These are phyloP conservation scores for Daboia siamensis DNA, from an alignment of 2,113 vertebrate species.

Conservation along the genomic window DNA sequence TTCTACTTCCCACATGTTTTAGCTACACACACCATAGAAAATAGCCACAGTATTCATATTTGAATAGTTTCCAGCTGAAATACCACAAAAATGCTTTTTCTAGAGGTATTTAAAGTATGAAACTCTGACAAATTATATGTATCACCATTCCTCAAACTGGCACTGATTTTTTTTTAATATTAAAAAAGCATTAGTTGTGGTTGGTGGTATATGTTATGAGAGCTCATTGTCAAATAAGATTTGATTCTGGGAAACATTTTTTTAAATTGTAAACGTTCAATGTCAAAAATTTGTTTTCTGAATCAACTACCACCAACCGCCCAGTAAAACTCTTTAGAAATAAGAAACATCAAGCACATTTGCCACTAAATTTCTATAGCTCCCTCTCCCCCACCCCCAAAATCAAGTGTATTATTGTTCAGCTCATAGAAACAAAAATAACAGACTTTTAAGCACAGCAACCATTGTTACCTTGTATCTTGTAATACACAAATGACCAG, in stretches of 20 bases:
- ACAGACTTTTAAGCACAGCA: neutral
- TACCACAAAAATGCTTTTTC: conserved; percentile 73
- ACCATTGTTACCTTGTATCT: neutral
- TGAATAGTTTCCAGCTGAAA: conserved; percentile 71
- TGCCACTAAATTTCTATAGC: neutral
- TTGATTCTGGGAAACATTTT: conserved; percentile 14
- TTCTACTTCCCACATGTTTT: conserved; percentile 53
- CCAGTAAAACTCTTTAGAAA: neutral
- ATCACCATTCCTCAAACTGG: conserved; percentile 52
- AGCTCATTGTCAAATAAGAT: conserved; percentile 14
- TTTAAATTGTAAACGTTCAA: neutral
- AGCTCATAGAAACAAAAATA: neutral
- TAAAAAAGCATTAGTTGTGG: conserved; percentile 20
- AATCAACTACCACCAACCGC: neutral
- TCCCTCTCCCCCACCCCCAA: neutral
- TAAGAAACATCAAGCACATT: neutral
- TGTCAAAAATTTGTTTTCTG: neutral
- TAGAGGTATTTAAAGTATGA: conserved; percentile 55
- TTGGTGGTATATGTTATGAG: conserved; percentile 34
- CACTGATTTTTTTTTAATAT: conserved; percentile 40
- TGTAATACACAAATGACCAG: neutral
- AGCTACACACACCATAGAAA: conserved; percentile 46
- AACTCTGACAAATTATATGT: conserved; percentile 65
- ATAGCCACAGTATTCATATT: conserved; percentile 66
- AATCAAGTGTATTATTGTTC: neutral